Evolutionary conservation across 2,113 vertebrate genomes (phyloP).

Genomic region (Herpetotheres cachinnans): DNA sequence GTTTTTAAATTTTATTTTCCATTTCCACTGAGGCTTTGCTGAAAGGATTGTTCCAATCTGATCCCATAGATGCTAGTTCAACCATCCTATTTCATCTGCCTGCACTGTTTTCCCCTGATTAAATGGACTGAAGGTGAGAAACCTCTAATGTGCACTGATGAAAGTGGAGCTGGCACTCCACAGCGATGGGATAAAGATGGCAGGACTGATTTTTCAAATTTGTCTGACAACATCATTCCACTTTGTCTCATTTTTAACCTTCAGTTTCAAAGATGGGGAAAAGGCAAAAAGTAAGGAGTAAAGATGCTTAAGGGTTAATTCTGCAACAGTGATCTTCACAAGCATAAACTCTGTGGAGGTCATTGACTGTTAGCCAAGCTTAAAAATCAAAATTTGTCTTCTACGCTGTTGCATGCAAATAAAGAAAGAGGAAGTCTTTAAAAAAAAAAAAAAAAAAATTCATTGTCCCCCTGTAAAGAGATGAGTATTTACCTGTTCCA

Average conservation of each 20-base stretch:
- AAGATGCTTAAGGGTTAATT: background rate
- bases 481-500: background rate
- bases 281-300: background rate
- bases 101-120: background rate
- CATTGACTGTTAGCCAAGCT: background rate
- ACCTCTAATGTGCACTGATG: background rate
- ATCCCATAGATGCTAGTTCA: background rate
- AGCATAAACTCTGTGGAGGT: background rate
- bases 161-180: slow-evolving; percentile 1
- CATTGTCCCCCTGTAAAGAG: background rate
- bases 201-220: slow-evolving; percentile 22
- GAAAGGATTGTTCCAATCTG: background rate
- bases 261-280: background rate
- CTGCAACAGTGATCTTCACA: background rate
- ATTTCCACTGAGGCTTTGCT: background rate
- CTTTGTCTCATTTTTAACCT: background rate
- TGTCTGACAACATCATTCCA: background rate
- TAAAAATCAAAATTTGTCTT: background rate
- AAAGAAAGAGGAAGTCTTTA: background rate
- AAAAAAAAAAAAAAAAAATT: background rate
- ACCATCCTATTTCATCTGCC: background rate
- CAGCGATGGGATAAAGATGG: background rate
- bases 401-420: background rate
- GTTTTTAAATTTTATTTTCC: background rate
- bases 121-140: background rate